phyloP scores from a whole-genome alignment of 2,888 invertebrate species.

The Polia nebulosa region DNA sequence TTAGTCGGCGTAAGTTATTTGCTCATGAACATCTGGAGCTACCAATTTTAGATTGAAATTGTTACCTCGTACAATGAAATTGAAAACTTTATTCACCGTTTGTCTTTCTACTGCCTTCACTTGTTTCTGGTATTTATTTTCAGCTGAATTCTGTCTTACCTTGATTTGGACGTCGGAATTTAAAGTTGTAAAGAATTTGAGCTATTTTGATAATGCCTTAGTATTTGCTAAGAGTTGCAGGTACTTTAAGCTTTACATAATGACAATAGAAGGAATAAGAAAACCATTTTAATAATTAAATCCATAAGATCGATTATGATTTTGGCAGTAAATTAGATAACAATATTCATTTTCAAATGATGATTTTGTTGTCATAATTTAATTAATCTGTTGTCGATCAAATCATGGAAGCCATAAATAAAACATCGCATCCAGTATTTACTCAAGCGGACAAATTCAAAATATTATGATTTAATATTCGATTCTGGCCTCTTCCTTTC shows the following conservation, averaged over 20 bases:
- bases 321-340: not conserved
- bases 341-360: no score
- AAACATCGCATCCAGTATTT: constrained; percentile 46
- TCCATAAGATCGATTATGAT: not conserved
- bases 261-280: not conserved
- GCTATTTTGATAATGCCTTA: constrained; percentile 6
- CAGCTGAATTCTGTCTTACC: constrained; percentile 13
- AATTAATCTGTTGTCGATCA: constrained; percentile 28
- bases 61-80: constrained; percentile 79
- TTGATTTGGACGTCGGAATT: constrained; percentile 16
- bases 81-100: constrained; percentile 74
- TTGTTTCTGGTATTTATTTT: constrained; percentile 53
- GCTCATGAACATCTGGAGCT: constrained; percentile 87
- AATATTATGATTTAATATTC: constrained; percentile 68
- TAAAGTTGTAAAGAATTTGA: constrained; percentile 16
- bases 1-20: constrained; percentile 86
- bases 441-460: constrained; percentile 51
- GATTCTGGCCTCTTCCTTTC: constrained; percentile 75
- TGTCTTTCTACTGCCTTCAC: constrained; percentile 52
- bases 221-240: not conserved
- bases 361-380: constrained; percentile 14
- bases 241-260: not conserved
- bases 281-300: not conserved
- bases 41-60: constrained; percentile 84
- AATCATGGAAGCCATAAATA: constrained; percentile 45